Percentiles rank a stretch among this genome's conserved stretches.
Conservation (phyloP, 2,113 vertebrate species). For the Hippopotamus amphibius region DNA sequence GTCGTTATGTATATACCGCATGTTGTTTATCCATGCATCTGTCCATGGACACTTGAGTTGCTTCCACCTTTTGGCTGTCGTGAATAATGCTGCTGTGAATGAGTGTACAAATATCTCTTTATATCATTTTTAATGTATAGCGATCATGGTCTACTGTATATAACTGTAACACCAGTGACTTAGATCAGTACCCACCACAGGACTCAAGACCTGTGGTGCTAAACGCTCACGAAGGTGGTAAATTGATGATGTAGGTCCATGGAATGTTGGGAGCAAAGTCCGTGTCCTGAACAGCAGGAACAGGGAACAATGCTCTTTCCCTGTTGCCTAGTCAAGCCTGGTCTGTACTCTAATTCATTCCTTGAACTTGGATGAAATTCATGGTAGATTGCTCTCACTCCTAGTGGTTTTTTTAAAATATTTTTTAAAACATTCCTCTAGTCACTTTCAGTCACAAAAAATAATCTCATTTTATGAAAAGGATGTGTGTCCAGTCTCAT, state of each 20-base stretch:
- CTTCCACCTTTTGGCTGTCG: neutral
- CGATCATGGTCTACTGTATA: neutral
- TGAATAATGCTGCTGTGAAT: neutral
- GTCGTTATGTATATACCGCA: accelerated
- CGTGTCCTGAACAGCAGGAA: accelerated
- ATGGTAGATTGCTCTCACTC: neutral
- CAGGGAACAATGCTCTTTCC: neutral
- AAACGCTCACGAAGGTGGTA: neutral
- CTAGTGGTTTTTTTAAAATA: neutral
- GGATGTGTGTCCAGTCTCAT: neutral
- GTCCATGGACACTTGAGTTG: neutral
- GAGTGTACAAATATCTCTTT: neutral
- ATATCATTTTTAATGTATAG: neutral
- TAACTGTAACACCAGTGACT: neutral
- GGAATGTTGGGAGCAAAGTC: neutral
- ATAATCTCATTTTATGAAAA: neutral
- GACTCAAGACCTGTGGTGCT: neutral
- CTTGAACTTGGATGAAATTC: neutral
- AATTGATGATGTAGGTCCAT: accelerated
- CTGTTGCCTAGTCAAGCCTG: accelerated
- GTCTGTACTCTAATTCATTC: neutral
- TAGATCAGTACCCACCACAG: accelerated
- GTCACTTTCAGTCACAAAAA: neutral
- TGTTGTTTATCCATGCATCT: neutral
- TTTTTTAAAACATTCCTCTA: neutral